phyloP scores from a whole-genome alignment of 2,888 invertebrate genomes.

The Hemithea aestivaria region DNA sequence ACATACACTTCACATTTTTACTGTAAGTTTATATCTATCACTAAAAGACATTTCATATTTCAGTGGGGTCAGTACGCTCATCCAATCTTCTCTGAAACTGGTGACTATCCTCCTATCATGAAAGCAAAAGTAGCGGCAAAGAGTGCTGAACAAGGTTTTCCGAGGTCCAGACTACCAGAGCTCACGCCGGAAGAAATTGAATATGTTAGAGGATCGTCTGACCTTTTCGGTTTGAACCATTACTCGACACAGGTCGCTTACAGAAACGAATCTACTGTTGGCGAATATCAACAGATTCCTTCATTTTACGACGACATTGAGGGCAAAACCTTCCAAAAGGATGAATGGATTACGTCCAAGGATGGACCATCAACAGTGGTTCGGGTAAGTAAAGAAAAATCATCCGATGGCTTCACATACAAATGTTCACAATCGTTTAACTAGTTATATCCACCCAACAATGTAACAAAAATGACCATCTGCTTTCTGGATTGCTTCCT shows the following conservation, averaged over 20 bases:
- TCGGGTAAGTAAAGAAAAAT: conserved; percentile 15
- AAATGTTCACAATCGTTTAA: no score
- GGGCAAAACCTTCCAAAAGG: conserved; percentile 12
- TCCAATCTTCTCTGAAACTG: conserved; percentile 61
- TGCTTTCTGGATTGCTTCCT: no score
- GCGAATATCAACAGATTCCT: conserved; percentile 25
- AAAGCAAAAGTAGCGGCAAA: conserved; percentile 54
- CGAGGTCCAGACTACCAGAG: conserved; percentile 41
- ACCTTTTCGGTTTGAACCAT: conserved; percentile 79
- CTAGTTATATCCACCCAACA: no score
- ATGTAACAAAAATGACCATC: no score
- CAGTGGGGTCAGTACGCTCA: conserved; percentile 62
- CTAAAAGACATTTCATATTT: not conserved
- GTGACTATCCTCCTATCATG: conserved; percentile 69
- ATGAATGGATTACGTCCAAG: conserved; percentile 21
- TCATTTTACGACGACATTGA: conserved; percentile 31
- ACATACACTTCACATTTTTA: no score
- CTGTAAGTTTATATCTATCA: no score
- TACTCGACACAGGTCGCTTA: conserved; percentile 72
- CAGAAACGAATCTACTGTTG: conserved; percentile 32
- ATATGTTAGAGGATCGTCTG: conserved; percentile 43
- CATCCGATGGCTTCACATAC: not conserved
- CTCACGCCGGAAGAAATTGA: conserved; percentile 41
- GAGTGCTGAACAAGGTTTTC: conserved; percentile 41
- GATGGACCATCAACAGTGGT: conserved; percentile 15